Conservation (phyloP, 2,888 invertebrate genomes). For the Xestobium rufovillosum region DNA sequence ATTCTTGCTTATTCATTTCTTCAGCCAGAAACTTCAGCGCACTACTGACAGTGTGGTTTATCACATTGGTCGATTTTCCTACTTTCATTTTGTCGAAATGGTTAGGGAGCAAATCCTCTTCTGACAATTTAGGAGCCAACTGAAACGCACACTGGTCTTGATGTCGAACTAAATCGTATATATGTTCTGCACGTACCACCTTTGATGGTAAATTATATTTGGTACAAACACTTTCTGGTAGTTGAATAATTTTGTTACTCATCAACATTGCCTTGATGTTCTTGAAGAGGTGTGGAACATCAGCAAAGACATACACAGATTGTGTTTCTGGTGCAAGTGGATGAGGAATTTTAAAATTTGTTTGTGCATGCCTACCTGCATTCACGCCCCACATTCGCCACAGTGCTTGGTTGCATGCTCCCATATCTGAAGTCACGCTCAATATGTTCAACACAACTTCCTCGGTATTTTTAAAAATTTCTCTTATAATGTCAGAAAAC, state of each 20-base stretch:
- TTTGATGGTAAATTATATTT: slow-evolving; percentile 21
- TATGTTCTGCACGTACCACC: slow-evolving; percentile 16
- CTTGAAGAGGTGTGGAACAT: too few relatives aligned
- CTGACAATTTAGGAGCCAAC: slow-evolving; percentile 22
- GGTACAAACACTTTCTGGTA: slow-evolving; percentile 14
- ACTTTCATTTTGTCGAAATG: too few relatives aligned
- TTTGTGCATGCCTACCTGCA: slow-evolving; percentile 14
- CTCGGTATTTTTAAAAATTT: slow-evolving; percentile 21
- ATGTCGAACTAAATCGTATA: slow-evolving; percentile 16
- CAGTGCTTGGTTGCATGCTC: slow-evolving; percentile 24
- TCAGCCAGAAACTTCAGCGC: too few relatives aligned
- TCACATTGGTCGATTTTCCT: slow-evolving; percentile 20
- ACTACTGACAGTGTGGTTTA: slow-evolving; percentile 19
- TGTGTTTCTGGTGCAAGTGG: slow-evolving; percentile 18
- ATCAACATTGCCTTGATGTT: slow-evolving; percentile 22
- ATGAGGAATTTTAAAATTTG: slow-evolving; percentile 15
- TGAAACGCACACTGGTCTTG: slow-evolving; percentile 17
- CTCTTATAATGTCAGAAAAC: slow-evolving; percentile 19
- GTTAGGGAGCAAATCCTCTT: slow-evolving; percentile 20
- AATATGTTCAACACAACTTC: slow-evolving; percentile 19
- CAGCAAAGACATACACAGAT: slow-evolving; percentile 21
- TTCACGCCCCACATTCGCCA: slow-evolving; percentile 22
- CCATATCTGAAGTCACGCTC: slow-evolving; percentile 27
- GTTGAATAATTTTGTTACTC: slow-evolving; percentile 19
- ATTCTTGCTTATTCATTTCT: slow-evolving; percentile 10